Evolutionary conservation across 2,797 vertebrate species (phyloP).

Genomic region (Myripristis murdjan): DNA sequence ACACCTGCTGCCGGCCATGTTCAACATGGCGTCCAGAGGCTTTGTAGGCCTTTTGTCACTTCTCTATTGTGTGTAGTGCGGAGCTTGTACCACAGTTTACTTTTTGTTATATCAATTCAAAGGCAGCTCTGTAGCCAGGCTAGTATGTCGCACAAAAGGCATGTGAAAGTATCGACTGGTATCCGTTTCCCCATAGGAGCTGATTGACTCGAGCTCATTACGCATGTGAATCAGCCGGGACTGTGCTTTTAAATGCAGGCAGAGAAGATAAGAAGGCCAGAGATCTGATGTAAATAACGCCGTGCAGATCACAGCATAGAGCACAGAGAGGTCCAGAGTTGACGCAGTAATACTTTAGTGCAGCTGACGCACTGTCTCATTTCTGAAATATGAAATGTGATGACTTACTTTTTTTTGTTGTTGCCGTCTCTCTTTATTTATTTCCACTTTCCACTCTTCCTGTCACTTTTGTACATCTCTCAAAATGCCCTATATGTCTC

Average conservation of each 20-base stretch:
- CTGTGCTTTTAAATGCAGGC: constrained; percentile 14
- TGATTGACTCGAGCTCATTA: constrained; percentile 62
- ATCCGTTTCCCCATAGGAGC: constrained; percentile 36
- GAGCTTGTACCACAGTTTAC: constrained; percentile 15
- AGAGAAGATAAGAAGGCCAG: constrained; percentile 20
- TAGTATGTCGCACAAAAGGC: constrained; percentile 2
- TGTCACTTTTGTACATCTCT: constrained; percentile 6
- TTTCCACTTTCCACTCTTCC: neutral
- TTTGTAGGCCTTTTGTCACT: constrained; percentile 8
- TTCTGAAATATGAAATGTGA: neutral
- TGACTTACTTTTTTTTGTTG: neutral
- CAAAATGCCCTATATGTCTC: neutral
- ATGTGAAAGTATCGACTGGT: constrained; percentile 42
- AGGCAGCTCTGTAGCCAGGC: constrained; percentile 20
- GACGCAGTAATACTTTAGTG: neutral
- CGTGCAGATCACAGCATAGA: neutral
- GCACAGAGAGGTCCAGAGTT: neutral
- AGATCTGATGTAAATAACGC: constrained; percentile 31
- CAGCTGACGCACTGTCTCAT: neutral
- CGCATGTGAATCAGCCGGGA: constrained; percentile 36
- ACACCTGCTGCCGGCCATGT: constrained; percentile 66
- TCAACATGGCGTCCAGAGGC: constrained; percentile 52
- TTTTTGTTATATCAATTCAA: constrained; percentile 17
- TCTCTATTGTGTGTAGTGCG: constrained; percentile 30
- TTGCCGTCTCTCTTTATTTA: neutral